Percentiles rank a stretch among this genome's conserved stretches.
Evolutionary conservation across 1,140 invertebrate species (phyloP).

Genomic region (Lasioglossum albipes): DNA sequence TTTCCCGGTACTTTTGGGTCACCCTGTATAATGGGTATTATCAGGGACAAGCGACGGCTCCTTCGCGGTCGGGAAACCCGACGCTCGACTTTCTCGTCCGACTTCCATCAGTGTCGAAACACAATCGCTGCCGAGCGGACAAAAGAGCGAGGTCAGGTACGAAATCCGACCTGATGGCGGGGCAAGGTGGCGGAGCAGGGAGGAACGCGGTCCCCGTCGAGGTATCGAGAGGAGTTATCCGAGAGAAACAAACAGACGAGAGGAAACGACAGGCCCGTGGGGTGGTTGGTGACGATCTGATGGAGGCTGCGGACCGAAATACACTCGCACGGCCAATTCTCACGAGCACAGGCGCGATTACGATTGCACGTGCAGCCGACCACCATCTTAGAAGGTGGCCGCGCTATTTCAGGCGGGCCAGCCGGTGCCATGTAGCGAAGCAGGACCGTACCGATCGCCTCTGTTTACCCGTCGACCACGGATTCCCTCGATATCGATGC

Average conservation of each 20-base stretch:
- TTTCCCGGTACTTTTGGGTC: too few relatives aligned
- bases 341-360: slow-evolving; percentile 60
- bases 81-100: neutral
- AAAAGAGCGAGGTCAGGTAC: slow-evolving; percentile 16
- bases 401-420: slow-evolving; percentile 76
- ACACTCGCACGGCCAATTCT: slow-evolving; percentile 72
- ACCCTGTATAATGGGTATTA: too few relatives aligned
- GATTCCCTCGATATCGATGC: neutral
- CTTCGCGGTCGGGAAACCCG: neutral
- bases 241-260: slow-evolving; percentile 32
- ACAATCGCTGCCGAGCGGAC: neutral
- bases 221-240: slow-evolving; percentile 1
- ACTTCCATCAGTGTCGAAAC: slow-evolving; percentile 1
- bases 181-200: neutral
- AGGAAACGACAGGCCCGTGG: slow-evolving; percentile 51
- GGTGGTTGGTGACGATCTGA: slow-evolving; percentile 66
- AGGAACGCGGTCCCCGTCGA: neutral
- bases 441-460: slow-evolving; percentile 65
- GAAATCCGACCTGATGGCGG: slow-evolving; percentile 21
- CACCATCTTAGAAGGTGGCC: slow-evolving; percentile 67
- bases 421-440: slow-evolving; percentile 69
- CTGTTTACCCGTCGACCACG: slow-evolving; percentile 49
- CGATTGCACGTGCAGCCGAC: slow-evolving; percentile 63
- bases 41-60: too few relatives aligned
- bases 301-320: slow-evolving; percentile 75